Conservation (phyloP, 2,888 invertebrate genomes). For the Aleiodes testaceus region DNA sequence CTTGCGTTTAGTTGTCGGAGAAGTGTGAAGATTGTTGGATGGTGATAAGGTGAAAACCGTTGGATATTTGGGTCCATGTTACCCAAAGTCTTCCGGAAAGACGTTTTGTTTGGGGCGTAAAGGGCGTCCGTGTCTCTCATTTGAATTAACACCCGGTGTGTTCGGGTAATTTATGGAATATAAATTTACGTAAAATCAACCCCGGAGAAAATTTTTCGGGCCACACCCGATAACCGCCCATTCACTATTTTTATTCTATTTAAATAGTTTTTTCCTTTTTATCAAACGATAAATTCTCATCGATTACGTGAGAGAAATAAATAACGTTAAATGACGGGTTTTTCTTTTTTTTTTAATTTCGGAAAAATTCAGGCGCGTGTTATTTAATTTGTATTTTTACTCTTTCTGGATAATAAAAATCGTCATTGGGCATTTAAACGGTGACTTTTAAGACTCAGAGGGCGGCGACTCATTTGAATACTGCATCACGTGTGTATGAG, state of each 20-base stretch:
- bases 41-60: conserved; percentile 13
- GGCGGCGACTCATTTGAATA: conserved; percentile 17
- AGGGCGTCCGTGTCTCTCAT: conserved; percentile 50
- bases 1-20: too few species aligned
- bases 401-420: neutral
- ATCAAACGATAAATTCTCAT: conserved; percentile 26
- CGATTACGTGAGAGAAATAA: conserved; percentile 13
- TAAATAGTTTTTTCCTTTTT: too few species aligned
- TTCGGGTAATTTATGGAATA: conserved; percentile 54
- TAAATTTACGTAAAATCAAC: conserved; percentile 54
- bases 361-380: neutral
- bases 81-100: conserved; percentile 50
- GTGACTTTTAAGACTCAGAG: neutral
- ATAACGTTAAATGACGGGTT: neutral
- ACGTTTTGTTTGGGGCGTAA: conserved; percentile 45
- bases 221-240: conserved; percentile 37
- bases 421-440: neutral
- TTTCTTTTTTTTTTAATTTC: conserved; percentile 1
- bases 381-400: neutral
- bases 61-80: conserved; percentile 29
- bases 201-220: conserved; percentile 16
- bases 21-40: conserved; percentile 26
- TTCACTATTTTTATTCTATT: conserved; percentile 25
- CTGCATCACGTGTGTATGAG: neutral
- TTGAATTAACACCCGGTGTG: conserved; percentile 51